These are phyloP conservation scores for Punctoribates punctum DNA, from an alignment of 2,888 invertebrate genomes.

Conservation along the genomic window DNA sequence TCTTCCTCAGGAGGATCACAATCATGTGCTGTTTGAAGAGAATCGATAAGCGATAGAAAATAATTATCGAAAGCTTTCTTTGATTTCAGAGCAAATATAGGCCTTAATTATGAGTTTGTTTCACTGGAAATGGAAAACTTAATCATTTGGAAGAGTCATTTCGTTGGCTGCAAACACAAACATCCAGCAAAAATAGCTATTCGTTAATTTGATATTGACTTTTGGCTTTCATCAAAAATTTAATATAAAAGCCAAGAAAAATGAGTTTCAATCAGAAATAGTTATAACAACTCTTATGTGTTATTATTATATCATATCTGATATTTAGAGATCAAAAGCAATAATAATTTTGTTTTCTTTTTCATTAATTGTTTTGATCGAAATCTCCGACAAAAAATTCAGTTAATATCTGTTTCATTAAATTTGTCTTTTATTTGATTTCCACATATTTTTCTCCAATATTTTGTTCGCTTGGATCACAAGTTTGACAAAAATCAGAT, in stretches of 20 bases:
- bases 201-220: not conserved
- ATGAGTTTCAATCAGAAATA: not conserved
- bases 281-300: not conserved
- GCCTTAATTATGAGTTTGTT: slow-evolving; percentile 9
- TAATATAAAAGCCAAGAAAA: not conserved
- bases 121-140: not conserved
- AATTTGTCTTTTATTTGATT: too few species aligned
- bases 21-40: not conserved
- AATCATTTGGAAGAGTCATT: slow-evolving; percentile 8
- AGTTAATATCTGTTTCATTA: too few species aligned
- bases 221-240: not conserved
- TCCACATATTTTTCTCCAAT: too few species aligned
- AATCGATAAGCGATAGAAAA: slow-evolving; percentile 2
- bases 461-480: too few species aligned
- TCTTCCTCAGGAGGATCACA: not conserved
- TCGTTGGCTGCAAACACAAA: not conserved
- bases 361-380: too few species aligned
- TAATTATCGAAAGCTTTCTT: slow-evolving; percentile 8
- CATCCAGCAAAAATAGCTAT: not conserved
- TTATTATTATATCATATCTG: too few species aligned
- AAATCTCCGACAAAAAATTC: too few species aligned
- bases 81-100: slow-evolving; percentile 8
- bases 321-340: too few species aligned
- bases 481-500: too few species aligned
- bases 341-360: too few species aligned